Base-by-base conservation (phyloP, 1,140 invertebrate genomes). In the Drosophila punjabiensis region DNA sequence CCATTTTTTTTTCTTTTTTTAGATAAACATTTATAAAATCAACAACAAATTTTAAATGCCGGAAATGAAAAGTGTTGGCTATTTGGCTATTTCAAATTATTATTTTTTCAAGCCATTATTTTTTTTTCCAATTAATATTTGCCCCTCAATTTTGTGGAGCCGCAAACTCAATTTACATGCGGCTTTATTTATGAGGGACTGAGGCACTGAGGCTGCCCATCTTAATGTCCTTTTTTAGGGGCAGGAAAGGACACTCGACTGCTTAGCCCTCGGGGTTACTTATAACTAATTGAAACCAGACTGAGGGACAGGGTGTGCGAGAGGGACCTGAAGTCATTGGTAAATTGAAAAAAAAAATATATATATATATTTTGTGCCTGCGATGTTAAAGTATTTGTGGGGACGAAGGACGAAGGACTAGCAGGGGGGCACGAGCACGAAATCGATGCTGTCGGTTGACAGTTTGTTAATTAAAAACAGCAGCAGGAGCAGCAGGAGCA, bases 401-500 rank as follows among this genome's bases (percentile, higher is more conserved):
- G 41, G 24, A 52, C 55, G 52, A n/a, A n/a, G 61, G 74, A 64
- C 13, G 28, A 47, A n/a, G 33, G 16, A 5, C 6, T 2, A 24
- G 24, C 24, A 3, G 24, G 3, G 24, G 3, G 41, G 16, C 33
- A 16, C 28, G 37, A n/a, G 52, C 39, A n/a, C 70, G 55, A 61
- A 74, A 74, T 74, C 70, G 70, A 74, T 78, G 77, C 82, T 71
- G 84, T 52, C 66, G 62, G 83, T 82, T 89, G 86, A 90, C 86
- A 90, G 86, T 90, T 89, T 90, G 86, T 90, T 90, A 90, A 90
- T 90, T 90, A 90, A 90, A 90, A 90, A 70, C 86, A 85, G 85
- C 82, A 89, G 64, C 69, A 68, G n/a, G n/a, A 68, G 58, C 59
- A 47, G 75, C 59, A 58, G 79, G 53, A 28, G 16, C 16, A 39